phyloP scores from a whole-genome alignment of 1,140 invertebrate species.

The Hylyphantes graminicola region DNA sequence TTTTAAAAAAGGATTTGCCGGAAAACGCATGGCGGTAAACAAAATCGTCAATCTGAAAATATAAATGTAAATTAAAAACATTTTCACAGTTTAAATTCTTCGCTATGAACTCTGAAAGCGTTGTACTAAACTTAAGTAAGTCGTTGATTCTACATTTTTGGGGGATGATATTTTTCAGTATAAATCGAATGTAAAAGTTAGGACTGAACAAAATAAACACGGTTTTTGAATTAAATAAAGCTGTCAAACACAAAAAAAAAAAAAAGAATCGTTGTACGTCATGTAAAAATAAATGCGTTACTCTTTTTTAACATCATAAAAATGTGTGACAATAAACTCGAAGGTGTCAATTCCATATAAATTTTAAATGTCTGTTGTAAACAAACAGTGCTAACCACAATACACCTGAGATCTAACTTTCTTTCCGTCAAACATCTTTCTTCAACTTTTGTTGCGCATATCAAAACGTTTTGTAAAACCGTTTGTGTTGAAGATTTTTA shows the following conservation, averaged over 20 bases:
- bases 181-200: not conserved
- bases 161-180: not conserved
- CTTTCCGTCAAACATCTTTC: too few species aligned
- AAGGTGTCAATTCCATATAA: too few species aligned
- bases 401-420: too few species aligned
- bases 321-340: too few species aligned
- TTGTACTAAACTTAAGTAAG: constrained; percentile 33
- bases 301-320: not conserved
- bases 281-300: not conserved
- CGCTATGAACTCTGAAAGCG: constrained; percentile 28
- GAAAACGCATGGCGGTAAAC: constrained; percentile 24
- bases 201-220: not conserved
- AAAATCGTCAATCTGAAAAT: constrained; percentile 10
- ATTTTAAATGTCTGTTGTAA: too few species aligned
- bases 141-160: not conserved
- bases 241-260: not conserved
- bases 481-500: too few species aligned
- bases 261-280: not conserved
- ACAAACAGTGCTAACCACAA: too few species aligned
- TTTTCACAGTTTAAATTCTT: not conserved
- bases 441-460: too few species aligned
- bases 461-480: too few species aligned
- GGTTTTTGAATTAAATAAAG: not conserved
- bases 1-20: too few species aligned
- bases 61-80: not conserved